Base-by-base conservation (phyloP, 2,113 vertebrate genomes). In the Eptesicus fuscus region DNA sequence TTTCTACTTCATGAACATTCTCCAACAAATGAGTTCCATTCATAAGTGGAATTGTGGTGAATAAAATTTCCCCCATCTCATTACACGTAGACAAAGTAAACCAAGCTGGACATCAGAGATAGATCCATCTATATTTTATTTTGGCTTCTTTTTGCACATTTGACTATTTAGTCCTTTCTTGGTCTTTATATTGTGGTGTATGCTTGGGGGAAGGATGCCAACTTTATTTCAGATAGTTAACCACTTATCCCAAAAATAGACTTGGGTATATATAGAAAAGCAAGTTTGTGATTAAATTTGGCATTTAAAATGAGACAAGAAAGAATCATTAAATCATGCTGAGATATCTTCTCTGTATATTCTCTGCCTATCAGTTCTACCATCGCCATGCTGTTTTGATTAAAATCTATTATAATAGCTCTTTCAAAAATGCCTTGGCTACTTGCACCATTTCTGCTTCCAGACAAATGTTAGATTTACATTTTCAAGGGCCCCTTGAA, bases 241-340 rank as follows among this genome's bases (percentile, higher is more conserved):
- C 93, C 96, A 80, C 96, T 92, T 89, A 25, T 44, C 16, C 95
- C 80, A 8, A 96, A 96, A 97, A 97, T 93, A 97, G 96, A 79
- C 69, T 25, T 80, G 9, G 20, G 91, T 88, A 30, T 88, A 78
- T 53, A 35, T 37, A 76, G 91, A 90, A 94, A 22, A 79, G 42
- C 63, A 70, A 49, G 42, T 59, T 74, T 67, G 53, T 96, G 94
- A 97, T 97, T 97, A 94, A 94, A 69, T 37, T 71, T 97, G 94
- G 95, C 88, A 73, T 88, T 86, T 71, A 65, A 70, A 96, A 95
- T 95, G 92, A 89, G 78, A 88, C 30, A 80, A 95, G 73, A 90
- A 93, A 73, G 78, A 53, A 40, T 93, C 37, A 51, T 86, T 82
- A 91, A 95, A 95, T 49, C 83, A 88, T 51, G 40, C n/a, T 3